Evolutionary conservation across 2,797 vertebrate species (phyloP), one percentile per base, ranked within the genome.

Genomic region (Leptatherina wallacei): DNA sequence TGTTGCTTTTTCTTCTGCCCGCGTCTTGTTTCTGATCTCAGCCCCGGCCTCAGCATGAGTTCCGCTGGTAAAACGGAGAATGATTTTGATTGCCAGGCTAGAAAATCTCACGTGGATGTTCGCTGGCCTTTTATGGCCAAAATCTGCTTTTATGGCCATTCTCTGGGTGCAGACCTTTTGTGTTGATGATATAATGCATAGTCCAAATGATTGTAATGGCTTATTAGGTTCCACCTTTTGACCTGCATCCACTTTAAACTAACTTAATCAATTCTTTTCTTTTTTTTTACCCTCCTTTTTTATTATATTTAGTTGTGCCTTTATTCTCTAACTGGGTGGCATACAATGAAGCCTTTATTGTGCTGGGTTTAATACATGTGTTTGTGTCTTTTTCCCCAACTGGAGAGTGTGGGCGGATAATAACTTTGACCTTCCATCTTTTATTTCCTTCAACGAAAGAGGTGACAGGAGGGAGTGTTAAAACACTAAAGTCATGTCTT

Each of bases 51-150:
- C 79, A 59, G 70, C 72, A 0, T 62, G 71, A 51, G 62, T 64
- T 75, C 62, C 1, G 22, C 66, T 33, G 57, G 82, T 80, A 58
- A 84, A 88, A 18, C 56, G 51, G 71, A 80, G 77, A 71, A 27
- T 72, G 68, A 76, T 61, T 86, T 78, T 71, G 71, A 84, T 68
- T 79, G 75, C 84, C 67, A 63, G 75, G 61, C 35, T 64, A 16
- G 56, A 78, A 77, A 65, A 57, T 51, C 70, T 62, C 60, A 30
- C n/a, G 52, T 51, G 72, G 67, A 68, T 27, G 4, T 68, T 85
- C 40, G 30, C 73, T 59, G 76, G 61, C 85, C 88, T 88, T 89
- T 86, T 88, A 88, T 61, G 85, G 88, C 69, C 66, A 85, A 54
- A 75, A 32, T 62, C 14, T 0, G n/a, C 4, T 77, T 87, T 90